Evolutionary conservation across 2,888 invertebrate species (phyloP).

Genomic region (Campaea margaritaria): DNA sequence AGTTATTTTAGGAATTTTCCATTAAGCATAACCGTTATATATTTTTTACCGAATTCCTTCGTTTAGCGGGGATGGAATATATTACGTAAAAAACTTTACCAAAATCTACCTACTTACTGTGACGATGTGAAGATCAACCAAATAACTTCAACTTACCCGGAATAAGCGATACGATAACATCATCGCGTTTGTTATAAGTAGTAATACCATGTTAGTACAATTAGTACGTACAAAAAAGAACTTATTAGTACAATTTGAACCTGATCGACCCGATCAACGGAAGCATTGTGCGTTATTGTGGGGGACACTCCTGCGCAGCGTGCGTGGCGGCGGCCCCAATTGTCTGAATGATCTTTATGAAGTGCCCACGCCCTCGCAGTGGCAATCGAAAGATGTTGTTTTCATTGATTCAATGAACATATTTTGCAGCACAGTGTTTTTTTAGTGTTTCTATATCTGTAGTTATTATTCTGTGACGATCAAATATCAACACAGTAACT

Average conservation of each 20-base stretch:
- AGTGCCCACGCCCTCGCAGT: conserved; percentile 66
- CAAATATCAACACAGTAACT: too few relatives aligned
- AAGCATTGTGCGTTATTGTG: conserved; percentile 59
- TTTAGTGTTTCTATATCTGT: too few relatives aligned
- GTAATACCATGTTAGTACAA: conserved; percentile 8
- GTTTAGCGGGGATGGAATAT: too few relatives aligned
- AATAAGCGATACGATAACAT: conserved; percentile 5
- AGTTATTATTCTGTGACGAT: too few relatives aligned
- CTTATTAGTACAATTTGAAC: conserved; percentile 28
- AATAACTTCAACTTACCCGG: not conserved
- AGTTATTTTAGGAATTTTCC: too few relatives aligned
- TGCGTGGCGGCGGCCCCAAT: conserved; percentile 74
- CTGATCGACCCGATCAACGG: conserved; percentile 61
- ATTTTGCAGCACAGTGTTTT: too few relatives aligned
- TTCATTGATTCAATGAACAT: conserved; percentile 18
- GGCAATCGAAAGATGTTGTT: conserved; percentile 21
- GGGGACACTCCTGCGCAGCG: conserved; percentile 70
- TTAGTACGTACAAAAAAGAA: conserved; percentile 7
- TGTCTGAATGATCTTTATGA: conserved; percentile 84
- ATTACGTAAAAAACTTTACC: too few relatives aligned
- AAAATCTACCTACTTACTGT: too few relatives aligned
- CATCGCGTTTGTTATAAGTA: conserved; percentile 1
- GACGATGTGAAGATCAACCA: not conserved
- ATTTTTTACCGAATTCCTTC: too few relatives aligned
- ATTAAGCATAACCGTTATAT: too few relatives aligned